Evolutionary conservation across 2,797 vertebrate genomes (phyloP).

Genomic region (Hoplostethus mediterraneus): DNA sequence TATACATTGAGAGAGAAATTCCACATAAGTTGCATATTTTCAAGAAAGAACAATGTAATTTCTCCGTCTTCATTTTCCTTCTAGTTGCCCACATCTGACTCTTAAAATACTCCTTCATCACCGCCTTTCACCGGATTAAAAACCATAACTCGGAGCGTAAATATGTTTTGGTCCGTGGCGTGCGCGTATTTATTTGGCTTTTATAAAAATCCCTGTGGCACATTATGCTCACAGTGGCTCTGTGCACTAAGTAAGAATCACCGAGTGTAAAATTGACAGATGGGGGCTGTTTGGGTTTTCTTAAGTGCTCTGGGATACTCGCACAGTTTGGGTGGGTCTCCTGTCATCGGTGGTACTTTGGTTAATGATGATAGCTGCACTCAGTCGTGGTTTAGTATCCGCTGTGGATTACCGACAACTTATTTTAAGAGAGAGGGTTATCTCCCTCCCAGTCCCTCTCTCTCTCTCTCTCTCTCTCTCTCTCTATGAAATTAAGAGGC

Average conservation of each 20-base stretch:
- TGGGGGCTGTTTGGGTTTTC: slow-evolving; percentile 72
- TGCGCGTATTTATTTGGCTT: slow-evolving; percentile 56
- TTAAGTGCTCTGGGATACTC: slow-evolving; percentile 73
- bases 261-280: slow-evolving; percentile 75
- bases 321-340: slow-evolving; percentile 69
- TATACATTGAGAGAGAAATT: no score
- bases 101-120: slow-evolving; percentile 46
- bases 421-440: slow-evolving; percentile 59
- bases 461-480: slow-evolving; percentile 10
- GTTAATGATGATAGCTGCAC: slow-evolving; percentile 68
- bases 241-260: slow-evolving; percentile 73
- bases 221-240: slow-evolving; percentile 61
- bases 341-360: slow-evolving; percentile 58
- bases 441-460: slow-evolving; percentile 14
- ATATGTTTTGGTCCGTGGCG: slow-evolving; percentile 67
- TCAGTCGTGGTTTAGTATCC: slow-evolving; percentile 58
- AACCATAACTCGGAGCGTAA: slow-evolving; percentile 63
- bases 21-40: no score
- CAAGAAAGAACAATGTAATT: not conserved
- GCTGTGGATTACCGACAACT: slow-evolving; percentile 35
- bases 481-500: slow-evolving; percentile 66
- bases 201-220: slow-evolving; percentile 70
- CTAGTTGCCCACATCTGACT: slow-evolving; percentile 41
- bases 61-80: not conserved
- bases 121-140: slow-evolving; percentile 62